Evolutionary conservation across 2,113 vertebrate genomes (phyloP).

Genomic region (Bostrychus sinensis): DNA sequence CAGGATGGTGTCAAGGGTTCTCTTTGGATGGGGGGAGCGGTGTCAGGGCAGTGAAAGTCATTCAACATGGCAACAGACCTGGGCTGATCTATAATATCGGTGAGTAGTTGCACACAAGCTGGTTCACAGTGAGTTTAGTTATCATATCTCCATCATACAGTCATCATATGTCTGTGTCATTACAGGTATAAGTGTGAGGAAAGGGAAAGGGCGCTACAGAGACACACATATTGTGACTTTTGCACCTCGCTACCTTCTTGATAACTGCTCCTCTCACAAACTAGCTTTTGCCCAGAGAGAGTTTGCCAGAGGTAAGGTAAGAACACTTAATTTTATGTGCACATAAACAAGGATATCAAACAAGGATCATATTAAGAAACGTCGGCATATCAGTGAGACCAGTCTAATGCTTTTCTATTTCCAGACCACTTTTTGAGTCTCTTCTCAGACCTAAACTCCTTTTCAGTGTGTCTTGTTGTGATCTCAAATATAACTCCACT

Average conservation of each 20-base stretch:
- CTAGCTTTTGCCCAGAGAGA: slow-evolving; percentile 95
- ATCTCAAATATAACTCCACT: too few species aligned
- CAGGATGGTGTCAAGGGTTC: slow-evolving; percentile 98
- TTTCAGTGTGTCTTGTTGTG: too few species aligned
- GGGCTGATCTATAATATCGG: slow-evolving; percentile 99
- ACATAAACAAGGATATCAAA: too few species aligned
- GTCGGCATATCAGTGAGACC: too few species aligned
- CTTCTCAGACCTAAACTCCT: too few species aligned
- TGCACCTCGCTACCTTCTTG: slow-evolving; percentile 93
- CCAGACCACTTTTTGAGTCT: too few species aligned
- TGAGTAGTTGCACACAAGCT: slow-evolving; percentile 54
- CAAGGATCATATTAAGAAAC: too few species aligned
- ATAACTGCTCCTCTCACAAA: slow-evolving; percentile 92
- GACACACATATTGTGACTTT: slow-evolving; percentile 96
- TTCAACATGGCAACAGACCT: slow-evolving; percentile 92
- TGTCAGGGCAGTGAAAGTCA: slow-evolving; percentile 94
- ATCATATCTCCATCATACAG: neutral
- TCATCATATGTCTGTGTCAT: neutral
- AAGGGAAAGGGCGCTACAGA: slow-evolving; percentile 92
- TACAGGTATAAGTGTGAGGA: slow-evolving; percentile 93
- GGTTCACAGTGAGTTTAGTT: neutral
- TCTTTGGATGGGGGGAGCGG: slow-evolving; percentile 96
- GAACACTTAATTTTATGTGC: slow-evolving; percentile 6
- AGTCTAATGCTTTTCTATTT: too few species aligned
- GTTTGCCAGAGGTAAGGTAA: slow-evolving; percentile 94